These are phyloP conservation scores for Matsumurasca onukii DNA, from an alignment of 1,140 invertebrate species.

Conservation along the genomic window DNA sequence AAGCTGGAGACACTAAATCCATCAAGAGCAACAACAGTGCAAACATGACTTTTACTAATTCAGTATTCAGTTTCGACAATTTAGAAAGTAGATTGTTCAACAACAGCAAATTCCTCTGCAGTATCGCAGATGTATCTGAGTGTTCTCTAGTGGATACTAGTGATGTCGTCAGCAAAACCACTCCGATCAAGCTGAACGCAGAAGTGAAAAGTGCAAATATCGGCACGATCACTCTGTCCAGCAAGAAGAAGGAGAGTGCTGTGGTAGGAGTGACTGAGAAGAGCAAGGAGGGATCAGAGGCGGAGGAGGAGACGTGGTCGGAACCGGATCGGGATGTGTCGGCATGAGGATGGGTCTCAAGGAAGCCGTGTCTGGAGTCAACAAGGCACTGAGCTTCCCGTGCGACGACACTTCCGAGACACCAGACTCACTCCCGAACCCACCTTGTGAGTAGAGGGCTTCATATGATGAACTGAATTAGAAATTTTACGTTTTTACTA, in stretches of 20 bases:
- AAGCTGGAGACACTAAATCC: not conserved
- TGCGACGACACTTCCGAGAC: conserved; percentile 31
- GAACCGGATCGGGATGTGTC: conserved; percentile 81
- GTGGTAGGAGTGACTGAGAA: not conserved
- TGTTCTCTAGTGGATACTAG: conserved; percentile 28
- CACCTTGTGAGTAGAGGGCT: conserved; percentile 24
- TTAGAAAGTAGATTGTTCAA: not conserved
- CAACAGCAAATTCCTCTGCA: not conserved
- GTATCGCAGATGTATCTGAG: conserved; percentile 32
- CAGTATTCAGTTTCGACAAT: no score
- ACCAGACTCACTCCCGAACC: conserved; percentile 15
- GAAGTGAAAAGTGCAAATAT: conserved; percentile 29
- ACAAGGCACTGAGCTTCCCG: not conserved
- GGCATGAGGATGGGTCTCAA: conserved; percentile 71
- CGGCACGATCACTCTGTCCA: conserved; percentile 25
- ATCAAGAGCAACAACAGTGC: not conserved
- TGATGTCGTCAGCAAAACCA: conserved; percentile 22
- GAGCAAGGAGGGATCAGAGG: conserved; percentile 41
- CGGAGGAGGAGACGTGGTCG: conserved; percentile 81
- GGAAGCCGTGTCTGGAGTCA: conserved; percentile 43
- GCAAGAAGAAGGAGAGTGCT: conserved; percentile 13
- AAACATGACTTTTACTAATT: no score
- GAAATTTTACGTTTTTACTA: not conserved
- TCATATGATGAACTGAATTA: not conserved
- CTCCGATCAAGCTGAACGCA: not conserved